Evolutionary conservation across 2,113 vertebrate genomes (phyloP).

Genomic region (Lutjanus erythropterus): DNA sequence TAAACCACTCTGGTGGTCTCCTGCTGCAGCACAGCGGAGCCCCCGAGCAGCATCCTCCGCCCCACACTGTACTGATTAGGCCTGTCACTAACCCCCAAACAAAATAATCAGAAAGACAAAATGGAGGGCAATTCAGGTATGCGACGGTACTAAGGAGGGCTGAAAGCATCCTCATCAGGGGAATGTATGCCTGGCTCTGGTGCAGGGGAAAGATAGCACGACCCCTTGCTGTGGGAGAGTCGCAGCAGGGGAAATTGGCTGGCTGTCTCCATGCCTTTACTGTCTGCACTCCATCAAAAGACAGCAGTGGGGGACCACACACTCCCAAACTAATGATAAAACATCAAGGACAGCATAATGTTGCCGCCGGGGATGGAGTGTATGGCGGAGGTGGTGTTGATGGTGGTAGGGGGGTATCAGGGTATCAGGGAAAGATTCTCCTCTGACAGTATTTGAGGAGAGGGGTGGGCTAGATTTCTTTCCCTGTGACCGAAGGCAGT

Average conservation of each 20-base stretch:
- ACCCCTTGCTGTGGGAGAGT: constrained; percentile 83
- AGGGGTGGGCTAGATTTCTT: constrained; percentile 73
- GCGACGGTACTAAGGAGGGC: constrained; percentile 65
- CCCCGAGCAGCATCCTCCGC: constrained; percentile 44
- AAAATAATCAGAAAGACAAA: constrained; percentile 77
- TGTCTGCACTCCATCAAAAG: constrained; percentile 87
- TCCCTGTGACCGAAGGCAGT: constrained; percentile 81
- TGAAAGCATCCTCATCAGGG: constrained; percentile 74
- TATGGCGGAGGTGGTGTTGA: constrained; percentile 65
- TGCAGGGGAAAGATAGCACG: constrained; percentile 73
- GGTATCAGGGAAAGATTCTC: constrained; percentile 74
- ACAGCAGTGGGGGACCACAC: constrained; percentile 85
- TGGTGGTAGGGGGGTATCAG: constrained; percentile 72
- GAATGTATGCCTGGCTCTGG: constrained; percentile 69
- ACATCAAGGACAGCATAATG: constrained; percentile 86
- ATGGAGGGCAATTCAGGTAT: constrained; percentile 76
- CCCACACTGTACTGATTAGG: constrained; percentile 69
- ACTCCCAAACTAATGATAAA: constrained; percentile 88
- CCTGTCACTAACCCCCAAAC: constrained; percentile 67
- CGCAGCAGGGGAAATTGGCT: constrained; percentile 86
- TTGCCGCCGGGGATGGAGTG: constrained; percentile 74
- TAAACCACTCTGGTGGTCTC: constrained; percentile 68
- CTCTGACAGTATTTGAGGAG: constrained; percentile 80
- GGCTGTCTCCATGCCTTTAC: constrained; percentile 84
- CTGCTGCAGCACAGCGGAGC: constrained; percentile 57